Evolutionary conservation across 2,113 vertebrate species (phyloP), one percentile per base, ranked within the genome.

Genomic region (Copsychus sechellarum): DNA sequence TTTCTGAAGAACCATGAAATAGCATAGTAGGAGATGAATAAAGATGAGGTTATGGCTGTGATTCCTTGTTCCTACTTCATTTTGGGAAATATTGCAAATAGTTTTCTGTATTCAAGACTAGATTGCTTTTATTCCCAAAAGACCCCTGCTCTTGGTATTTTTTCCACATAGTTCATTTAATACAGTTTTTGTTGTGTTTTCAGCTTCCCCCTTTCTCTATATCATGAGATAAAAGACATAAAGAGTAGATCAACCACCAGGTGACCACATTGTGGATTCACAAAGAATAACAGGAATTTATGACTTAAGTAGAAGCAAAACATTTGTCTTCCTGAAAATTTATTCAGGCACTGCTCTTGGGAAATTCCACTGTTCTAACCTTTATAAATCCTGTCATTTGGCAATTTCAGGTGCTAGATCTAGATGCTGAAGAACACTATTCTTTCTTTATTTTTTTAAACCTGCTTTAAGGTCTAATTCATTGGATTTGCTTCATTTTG

Each of bases 51-150:
- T 89, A 73, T 50, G 18, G 71, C 38, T 86, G 47, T 86, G 88
- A 70, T 86, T 88, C 79, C 56, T 91, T 83, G 12, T 51, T 93
- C 57, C 34, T 83, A 25, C 54, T 62, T 94, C 50, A 58, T 88
- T 92, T 86, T 88, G 42, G 38, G 31, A 86, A 90, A 56, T 62
- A 88, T 5, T 69, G 17, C n/a, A 88, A 81, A 81, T 82, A 60
- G 38, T 92, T 89, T 80, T 76, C 62, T 87, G 3, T 85, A 74
- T 88, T 93, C 34, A 69, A 43, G 47, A 31, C n/a, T 58, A 48
- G 34, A 93, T 94, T 89, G 69, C 43, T 82, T 95, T 90, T 72
- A 82, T 84, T 92, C 81, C 81, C 88, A 8, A 26, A 72, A 73
- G 86, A 14, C 13, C 28, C 66, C 23, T 66, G 34, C 21, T 61